Percentiles rank a stretch among this genome's conserved stretches.
Evolutionary conservation across 2,888 invertebrate genomes (phyloP).

Genomic region (Erebia aethiops): DNA sequence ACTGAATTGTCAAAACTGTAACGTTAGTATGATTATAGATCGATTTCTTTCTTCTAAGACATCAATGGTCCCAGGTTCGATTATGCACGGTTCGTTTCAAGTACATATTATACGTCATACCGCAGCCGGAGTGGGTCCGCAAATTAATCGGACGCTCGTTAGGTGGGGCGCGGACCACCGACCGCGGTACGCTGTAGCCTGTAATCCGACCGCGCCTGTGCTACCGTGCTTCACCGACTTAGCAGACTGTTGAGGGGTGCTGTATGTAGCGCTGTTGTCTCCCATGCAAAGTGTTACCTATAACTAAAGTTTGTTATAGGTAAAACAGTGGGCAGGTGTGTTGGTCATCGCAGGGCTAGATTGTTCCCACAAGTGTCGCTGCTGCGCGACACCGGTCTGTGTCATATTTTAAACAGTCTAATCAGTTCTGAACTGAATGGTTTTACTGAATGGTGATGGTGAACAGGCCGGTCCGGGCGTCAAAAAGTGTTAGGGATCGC

Average conservation of each 20-base stretch:
- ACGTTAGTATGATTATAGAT: no score
- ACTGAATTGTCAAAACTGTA: not conserved
- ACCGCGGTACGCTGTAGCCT: constrained; percentile 69
- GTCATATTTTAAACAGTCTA: no score
- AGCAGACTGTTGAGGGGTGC: constrained; percentile 34
- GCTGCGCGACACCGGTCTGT: no score
- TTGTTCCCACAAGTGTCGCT: no score
- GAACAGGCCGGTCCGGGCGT: no score
- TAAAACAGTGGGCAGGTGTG: not conserved
- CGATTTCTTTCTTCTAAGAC: not conserved
- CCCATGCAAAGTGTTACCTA: not conserved
- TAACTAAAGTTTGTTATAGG: no score
- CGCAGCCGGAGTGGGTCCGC: constrained; percentile 30
- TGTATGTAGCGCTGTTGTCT: not conserved
- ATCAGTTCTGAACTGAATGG: no score
- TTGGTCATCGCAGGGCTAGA: no score
- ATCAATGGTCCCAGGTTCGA: not conserved
- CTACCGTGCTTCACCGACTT: constrained; percentile 47
- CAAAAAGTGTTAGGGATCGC: no score
- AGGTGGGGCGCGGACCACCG: constrained; percentile 59
- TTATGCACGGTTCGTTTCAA: not conserved
- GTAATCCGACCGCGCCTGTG: constrained; percentile 62
- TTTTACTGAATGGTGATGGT: no score
- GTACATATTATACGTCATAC: constrained; percentile 6
- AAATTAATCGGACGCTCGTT: constrained; percentile 51